phyloP scores from a whole-genome alignment of 2,888 invertebrate genomes.

The Asteroscopus sphinx region DNA sequence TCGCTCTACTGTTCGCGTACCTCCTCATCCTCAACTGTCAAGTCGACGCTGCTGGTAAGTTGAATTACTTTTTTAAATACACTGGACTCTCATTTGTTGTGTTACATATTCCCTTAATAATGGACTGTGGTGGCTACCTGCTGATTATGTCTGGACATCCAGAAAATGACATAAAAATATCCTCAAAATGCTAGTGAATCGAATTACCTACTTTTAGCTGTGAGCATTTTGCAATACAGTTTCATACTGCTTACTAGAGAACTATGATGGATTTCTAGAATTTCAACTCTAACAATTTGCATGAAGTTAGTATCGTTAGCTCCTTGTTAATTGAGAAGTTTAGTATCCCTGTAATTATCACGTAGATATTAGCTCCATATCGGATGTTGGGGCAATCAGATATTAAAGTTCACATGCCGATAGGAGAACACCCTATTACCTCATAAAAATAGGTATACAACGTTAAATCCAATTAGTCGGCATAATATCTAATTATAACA shows the following conservation, averaged over 20 bases:
- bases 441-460: constrained; percentile 2
- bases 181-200: not conserved
- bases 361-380: constrained; percentile 29
- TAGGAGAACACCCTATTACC: constrained; percentile 2
- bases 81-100: constrained; percentile 68
- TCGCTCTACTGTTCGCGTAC: constrained; percentile 84
- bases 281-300: not conserved
- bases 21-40: constrained; percentile 83
- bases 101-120: not conserved
- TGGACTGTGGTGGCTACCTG: no score
- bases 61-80: constrained; percentile 46
- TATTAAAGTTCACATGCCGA: constrained; percentile 43
- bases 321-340: constrained; percentile 33
- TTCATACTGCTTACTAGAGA: no score
- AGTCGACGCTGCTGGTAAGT: constrained; percentile 86
- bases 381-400: constrained; percentile 44
- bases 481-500: no score
- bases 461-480: no score
- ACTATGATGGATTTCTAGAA: no score
- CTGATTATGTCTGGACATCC: not conserved
- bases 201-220: not conserved
- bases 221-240: no score
- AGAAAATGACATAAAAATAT: not conserved
- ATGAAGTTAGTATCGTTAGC: constrained; percentile 10
- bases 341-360: constrained; percentile 33